These are phyloP conservation scores for Heliothis virescens DNA, from an alignment of 1,140 invertebrate species.

Conservation along the genomic window DNA sequence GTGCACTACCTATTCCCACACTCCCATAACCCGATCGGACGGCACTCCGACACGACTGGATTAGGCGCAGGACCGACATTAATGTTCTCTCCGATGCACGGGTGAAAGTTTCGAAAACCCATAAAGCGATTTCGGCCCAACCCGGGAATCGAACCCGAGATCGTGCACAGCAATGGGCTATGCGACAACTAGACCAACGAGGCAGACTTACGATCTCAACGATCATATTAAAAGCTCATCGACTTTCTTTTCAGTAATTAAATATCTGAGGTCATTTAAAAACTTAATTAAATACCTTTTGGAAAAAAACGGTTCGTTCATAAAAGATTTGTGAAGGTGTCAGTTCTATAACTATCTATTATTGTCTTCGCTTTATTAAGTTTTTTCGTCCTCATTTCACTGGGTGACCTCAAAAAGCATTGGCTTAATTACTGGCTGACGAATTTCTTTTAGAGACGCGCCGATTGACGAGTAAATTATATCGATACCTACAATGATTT, in stretches of 20 bases:
- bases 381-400: conserved; percentile 49
- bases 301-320: conserved; percentile 16
- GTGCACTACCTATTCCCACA: too few species aligned
- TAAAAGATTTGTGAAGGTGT: conserved; percentile 20
- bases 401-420: conserved; percentile 35
- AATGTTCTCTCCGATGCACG: too few species aligned
- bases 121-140: too few species aligned
- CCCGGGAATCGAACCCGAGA: too few species aligned
- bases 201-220: too few species aligned
- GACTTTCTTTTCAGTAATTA: neutral
- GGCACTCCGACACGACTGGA: too few species aligned
- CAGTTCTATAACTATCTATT: neutral
- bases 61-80: too few species aligned
- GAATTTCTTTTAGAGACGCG: conserved; percentile 32
- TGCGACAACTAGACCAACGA: too few species aligned
- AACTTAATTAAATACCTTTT: neutral
- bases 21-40: too few species aligned
- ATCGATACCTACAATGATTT: neutral
- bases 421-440: conserved; percentile 29
- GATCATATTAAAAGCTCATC: neutral
- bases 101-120: too few species aligned
- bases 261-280: neutral
- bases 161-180: too few species aligned
- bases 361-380: conserved; percentile 17
- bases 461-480: neutral